Base-by-base conservation (phyloP, 2,888 invertebrate species). In the Subacronicta megacephala region DNA sequence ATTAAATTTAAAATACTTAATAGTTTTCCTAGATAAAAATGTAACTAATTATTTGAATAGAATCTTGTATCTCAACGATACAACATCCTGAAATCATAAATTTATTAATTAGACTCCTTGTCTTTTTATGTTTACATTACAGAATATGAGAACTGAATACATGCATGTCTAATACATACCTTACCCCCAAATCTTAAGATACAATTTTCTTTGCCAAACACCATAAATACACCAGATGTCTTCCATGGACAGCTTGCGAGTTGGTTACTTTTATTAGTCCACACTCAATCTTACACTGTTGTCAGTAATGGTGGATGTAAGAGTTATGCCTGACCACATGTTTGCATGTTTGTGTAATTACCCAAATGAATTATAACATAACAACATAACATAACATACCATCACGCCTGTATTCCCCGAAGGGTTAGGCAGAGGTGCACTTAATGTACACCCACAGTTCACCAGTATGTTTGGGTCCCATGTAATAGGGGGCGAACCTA, bases 311-410 rank as follows among this genome's bases (percentile, higher is more conserved):
- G 62, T 49, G 23, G 33, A 52, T 15, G n/a, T 42, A 44, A 65
- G 52, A 72, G 49, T 72, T 33, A 60, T 71, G 44, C 29, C 50
- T 54, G 35, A 54, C 60, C 68, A 71, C 46, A 65, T 69, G 72
- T 52, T 54, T 29, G 6, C n/a, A 37, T 45, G 37, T 31, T 51
- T 13, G 7, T 62, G 29, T 16, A 16, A 35, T 18, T 13, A n/a
- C n/a, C n/a, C n/a, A 31, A 31, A 43, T 69, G 35, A 62, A 49
- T 45, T 37, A 35, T 41, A 15, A 44, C 35, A n/a, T 31, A 1
- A 31, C n/a, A n/a, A n/a, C n/a, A n/a, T n/a, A n/a, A n/a, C n/a
- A n/a, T n/a, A n/a, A n/a, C n/a, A n/a, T n/a, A n/a, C n/a, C n/a
- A n/a, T n/a, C n/a, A n/a, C n/a, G n/a, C n/a, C n/a, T n/a, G n/a